Evolutionary conservation across 2,888 invertebrate species (phyloP), one percentile per base, ranked within the genome.

Genomic region (Caenorhabditis japonica): DNA sequence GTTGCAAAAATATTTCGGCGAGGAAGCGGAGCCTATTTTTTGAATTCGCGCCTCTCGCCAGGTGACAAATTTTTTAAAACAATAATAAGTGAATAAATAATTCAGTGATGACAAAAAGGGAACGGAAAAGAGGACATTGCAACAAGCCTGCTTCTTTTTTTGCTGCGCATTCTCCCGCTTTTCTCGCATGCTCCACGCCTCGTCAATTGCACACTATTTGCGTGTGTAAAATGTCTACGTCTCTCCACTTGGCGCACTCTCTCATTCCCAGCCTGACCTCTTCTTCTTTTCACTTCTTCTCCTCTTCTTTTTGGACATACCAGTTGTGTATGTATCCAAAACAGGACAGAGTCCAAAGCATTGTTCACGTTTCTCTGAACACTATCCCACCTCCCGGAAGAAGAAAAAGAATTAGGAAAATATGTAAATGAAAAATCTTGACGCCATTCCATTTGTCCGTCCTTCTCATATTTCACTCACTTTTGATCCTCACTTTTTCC

Each of bases 391-490:
- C 17, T 21, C 21, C 47, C 23, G 30, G 30, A 30, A 30, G 30
- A n/a, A n/a, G n/a, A n/a, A n/a, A n/a, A n/a, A n/a, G n/a, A n/a
- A n/a, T n/a, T n/a, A n/a, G n/a, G n/a, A n/a, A n/a, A n/a, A n/a
- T n/a, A n/a, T n/a, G n/a, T n/a, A n/a, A n/a, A n/a, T n/a, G n/a
- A n/a, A n/a, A n/a, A n/a, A n/a, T n/a, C n/a, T n/a, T n/a, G n/a
- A n/a, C n/a, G n/a, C n/a, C n/a, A n/a, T n/a, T n/a, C 36, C 21
- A 43, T 46, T 46, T 60, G 36, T 47, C 34, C 43, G 38, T 44
- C 52, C 47, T 44, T 55, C 68, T 58, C 43, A 44, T 59, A 47
- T 62, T 69, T 64, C 74, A 55, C 62, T 62, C 49, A 46, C 68
- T 64, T 44, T 59, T 46, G 58, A 56, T 55, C 62, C 74, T 36